Percentiles rank a stretch among this genome's conserved stretches.
phyloP scores from a whole-genome alignment of 2,113 vertebrate species.

The Pterocles gutturalis region DNA sequence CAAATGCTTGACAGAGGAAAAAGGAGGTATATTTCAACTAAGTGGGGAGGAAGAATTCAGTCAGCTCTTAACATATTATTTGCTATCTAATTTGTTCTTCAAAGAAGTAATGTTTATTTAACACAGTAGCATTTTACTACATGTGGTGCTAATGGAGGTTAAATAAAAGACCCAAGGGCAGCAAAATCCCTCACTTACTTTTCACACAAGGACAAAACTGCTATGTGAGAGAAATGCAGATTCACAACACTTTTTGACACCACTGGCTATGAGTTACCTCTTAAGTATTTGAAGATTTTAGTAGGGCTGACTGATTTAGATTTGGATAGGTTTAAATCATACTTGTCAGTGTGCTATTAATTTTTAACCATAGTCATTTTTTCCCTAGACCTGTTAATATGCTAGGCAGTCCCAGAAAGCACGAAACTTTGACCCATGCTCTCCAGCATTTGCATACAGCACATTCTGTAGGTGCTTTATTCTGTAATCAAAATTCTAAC shows the following conservation, averaged over 20 bases:
- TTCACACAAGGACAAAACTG: constrained; percentile 62
- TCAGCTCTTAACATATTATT: constrained; percentile 21
- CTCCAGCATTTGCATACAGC: constrained; percentile 53
- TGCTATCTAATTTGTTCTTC: constrained; percentile 67
- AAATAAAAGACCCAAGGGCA: constrained; percentile 73
- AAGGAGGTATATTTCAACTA: not conserved
- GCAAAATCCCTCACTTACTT: constrained; percentile 53
- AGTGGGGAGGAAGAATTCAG: not conserved
- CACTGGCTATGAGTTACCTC: constrained; percentile 17
- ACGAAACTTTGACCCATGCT: constrained; percentile 65
- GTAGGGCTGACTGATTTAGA: constrained; percentile 49
- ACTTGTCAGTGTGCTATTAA: constrained; percentile 68
- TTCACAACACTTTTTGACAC: constrained; percentile 63
- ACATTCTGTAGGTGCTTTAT: constrained; percentile 39
- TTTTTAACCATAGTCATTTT: constrained; percentile 71
- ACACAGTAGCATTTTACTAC: constrained; percentile 60
- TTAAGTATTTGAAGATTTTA: constrained; percentile 64
- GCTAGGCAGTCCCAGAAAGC: constrained; percentile 59
- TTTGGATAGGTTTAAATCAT: constrained; percentile 73
- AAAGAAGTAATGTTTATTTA: constrained; percentile 68
- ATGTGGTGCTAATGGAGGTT: constrained; percentile 69
- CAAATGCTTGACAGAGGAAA: not conserved
- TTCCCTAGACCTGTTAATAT: constrained; percentile 64
- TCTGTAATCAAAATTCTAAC: constrained; percentile 53
- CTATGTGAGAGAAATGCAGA: constrained; percentile 60